Percentiles rank a stretch among this genome's conserved stretches.
These are phyloP conservation scores for Gymnocypris eckloni DNA, from an alignment of 2,797 vertebrate genomes.

Conservation along the genomic window DNA sequence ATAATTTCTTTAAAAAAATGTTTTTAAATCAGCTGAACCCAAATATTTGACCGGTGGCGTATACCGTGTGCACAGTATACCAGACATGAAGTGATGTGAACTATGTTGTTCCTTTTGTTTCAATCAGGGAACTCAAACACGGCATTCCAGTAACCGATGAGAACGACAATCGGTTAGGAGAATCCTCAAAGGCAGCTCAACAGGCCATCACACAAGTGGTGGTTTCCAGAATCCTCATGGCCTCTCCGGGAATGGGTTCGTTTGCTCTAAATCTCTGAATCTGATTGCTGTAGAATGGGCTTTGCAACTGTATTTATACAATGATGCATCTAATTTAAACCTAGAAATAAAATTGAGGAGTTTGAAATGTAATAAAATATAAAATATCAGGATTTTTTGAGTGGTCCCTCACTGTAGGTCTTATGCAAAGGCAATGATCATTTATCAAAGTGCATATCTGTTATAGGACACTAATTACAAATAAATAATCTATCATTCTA, in stretches of 20 bases:
- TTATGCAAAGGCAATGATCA: background rate
- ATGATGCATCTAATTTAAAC: background rate
- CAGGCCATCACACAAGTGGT: conserved; percentile 97
- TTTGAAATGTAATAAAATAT: background rate
- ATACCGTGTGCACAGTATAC: background rate
- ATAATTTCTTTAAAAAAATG: background rate
- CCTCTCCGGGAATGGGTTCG: conserved; percentile 97
- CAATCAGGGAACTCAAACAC: conserved; percentile 87
- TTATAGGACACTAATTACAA: background rate
- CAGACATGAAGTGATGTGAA: background rate
- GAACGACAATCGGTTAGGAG: conserved; percentile 91
- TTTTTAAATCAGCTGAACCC: background rate
- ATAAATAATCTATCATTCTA: background rate
- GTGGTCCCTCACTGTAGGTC: background rate
- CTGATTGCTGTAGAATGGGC: background rate
- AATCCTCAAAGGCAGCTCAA: conserved; percentile 91
- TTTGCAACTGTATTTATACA: background rate
- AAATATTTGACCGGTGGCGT: background rate
- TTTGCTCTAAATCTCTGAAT: conserved; percentile 23
- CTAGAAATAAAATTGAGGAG: background rate
- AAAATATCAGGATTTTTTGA: background rate
- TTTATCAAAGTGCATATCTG: background rate
- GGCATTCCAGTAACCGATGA: conserved; percentile 95
- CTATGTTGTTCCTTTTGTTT: conserved; percentile 8
- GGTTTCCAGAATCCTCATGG: conserved; percentile 96